These are phyloP conservation scores for Centropus unirufus DNA, from an alignment of 2,113 vertebrate species.

Conservation along the genomic window DNA sequence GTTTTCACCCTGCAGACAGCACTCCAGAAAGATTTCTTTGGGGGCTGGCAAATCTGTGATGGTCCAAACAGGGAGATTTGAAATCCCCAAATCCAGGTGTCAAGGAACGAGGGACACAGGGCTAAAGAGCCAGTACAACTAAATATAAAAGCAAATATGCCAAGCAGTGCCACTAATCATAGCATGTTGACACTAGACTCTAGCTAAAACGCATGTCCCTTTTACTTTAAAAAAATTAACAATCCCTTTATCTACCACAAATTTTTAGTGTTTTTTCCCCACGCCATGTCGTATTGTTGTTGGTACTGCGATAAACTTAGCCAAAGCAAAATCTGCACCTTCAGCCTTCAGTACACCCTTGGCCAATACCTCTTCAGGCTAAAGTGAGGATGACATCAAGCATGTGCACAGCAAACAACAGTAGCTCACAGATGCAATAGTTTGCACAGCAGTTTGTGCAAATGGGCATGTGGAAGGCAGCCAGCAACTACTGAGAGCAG, in stretches of 20 bases:
- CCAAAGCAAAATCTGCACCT: neutral
- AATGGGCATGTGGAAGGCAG: neutral
- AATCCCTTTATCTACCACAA: neutral
- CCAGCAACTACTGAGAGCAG: neutral
- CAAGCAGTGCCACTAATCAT: neutral
- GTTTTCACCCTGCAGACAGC: neutral
- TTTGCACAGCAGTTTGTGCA: neutral
- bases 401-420: neutral
- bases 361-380: neutral
- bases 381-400: neutral
- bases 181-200: neutral
- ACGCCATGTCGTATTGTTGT: neutral
- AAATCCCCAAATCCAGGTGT: neutral
- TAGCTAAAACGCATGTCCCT: neutral
- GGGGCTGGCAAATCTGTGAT: neutral
- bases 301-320: neutral
- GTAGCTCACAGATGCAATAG: neutral
- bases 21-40: neutral
- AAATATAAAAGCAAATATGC: neutral
- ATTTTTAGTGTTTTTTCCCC: neutral
- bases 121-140: neutral
- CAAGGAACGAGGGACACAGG: neutral
- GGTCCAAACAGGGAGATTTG: neutral
- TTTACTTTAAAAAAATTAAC: neutral
- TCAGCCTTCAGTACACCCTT: neutral